Percentiles rank a stretch among this genome's conserved stretches.
phyloP scores from a whole-genome alignment of 2,888 invertebrate genomes.

The Amphipyra berbera region DNA sequence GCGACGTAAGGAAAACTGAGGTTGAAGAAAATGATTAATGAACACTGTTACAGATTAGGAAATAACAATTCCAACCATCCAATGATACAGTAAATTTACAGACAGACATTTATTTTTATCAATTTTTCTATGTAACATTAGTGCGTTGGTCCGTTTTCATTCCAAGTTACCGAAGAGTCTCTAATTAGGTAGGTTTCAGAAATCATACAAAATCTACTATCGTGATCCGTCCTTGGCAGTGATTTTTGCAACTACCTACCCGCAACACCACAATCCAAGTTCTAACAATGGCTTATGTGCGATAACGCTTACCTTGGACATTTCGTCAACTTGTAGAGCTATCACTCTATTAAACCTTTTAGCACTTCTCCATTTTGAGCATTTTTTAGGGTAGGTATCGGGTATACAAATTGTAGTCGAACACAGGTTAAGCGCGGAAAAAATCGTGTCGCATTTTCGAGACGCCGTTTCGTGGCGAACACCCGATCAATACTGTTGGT shows the following conservation, averaged over 20 bases:
- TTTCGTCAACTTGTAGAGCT: conserved; percentile 71
- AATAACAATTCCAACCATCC: neutral
- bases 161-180: neutral
- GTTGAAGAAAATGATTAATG: conserved; percentile 1
- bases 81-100: neutral
- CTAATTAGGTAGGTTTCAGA: neutral
- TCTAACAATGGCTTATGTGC: conserved; percentile 55
- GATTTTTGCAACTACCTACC: conserved; percentile 77
- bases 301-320: conserved; percentile 84
- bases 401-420: conserved; percentile 58
- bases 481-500: conserved; percentile 86
- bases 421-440: conserved; percentile 73
- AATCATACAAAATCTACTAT: conserved; percentile 23
- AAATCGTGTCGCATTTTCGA: conserved; percentile 77
- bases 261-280: conserved; percentile 60
- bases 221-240: conserved; percentile 65
- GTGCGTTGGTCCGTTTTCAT: neutral
- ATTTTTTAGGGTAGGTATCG: conserved; percentile 35
- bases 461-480: conserved; percentile 79
- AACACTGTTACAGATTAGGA: conserved; percentile 3
- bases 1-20: neutral
- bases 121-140: neutral
- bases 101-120: neutral
- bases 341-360: conserved; percentile 66
- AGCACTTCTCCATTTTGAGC: conserved; percentile 71